phyloP scores from a whole-genome alignment of 2,113 vertebrate species.

The Balaenoptera acutorostrata region DNA sequence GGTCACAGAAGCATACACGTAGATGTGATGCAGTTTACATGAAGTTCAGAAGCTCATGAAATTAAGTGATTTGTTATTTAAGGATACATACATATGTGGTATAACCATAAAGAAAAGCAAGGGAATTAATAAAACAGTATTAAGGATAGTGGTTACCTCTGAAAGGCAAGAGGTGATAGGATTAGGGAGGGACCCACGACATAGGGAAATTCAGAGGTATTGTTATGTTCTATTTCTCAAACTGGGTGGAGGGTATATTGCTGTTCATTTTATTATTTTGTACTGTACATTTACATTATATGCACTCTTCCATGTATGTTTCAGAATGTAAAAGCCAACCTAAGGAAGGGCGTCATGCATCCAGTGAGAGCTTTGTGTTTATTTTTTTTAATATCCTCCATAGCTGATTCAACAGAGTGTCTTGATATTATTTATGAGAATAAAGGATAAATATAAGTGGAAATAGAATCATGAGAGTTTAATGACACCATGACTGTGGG shows the following conservation, averaged over 20 bases:
- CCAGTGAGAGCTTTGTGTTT: neutral
- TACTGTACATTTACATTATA: neutral
- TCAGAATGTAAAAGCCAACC: conserved; percentile 6
- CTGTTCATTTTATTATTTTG: neutral
- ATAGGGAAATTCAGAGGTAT: neutral
- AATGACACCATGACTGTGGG: neutral
- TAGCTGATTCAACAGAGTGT: conserved; percentile 2
- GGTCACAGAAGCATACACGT: neutral
- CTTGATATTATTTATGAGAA: neutral
- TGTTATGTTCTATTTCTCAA: neutral
- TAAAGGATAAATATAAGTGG: neutral
- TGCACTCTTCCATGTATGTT: neutral
- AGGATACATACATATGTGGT: neutral
- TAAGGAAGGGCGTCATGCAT: neutral
- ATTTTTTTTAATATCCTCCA: neutral
- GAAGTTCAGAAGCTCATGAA: neutral
- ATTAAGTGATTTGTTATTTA: neutral
- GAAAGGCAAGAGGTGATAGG: neutral
- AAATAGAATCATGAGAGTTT: neutral
- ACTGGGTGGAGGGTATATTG: neutral
- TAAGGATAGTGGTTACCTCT: neutral
- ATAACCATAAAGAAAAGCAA: neutral
- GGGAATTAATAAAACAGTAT: neutral
- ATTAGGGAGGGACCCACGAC: neutral
- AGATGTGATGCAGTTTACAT: neutral